Evolutionary conservation across 92 coral and sea anemone genomes (phyloP), one percentile per base, ranked within the genome.

Genomic region (Siderastrea radians): DNA sequence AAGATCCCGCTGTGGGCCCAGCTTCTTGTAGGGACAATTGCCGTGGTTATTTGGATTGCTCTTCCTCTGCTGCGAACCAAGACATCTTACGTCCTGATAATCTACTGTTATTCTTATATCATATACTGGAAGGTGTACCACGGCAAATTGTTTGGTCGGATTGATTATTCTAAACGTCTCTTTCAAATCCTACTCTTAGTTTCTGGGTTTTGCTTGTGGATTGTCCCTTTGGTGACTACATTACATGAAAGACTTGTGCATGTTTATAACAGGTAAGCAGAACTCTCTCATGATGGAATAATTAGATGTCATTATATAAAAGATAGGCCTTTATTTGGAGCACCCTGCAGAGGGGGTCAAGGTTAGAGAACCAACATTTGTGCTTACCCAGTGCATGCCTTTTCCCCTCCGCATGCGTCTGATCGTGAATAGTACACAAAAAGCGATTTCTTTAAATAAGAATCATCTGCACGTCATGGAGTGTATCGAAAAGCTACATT

Each of bases 111-210:
- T 75, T 91, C 97, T 2, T 94, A 90, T 66, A 87, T 84, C 12
- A 88, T 94, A 7, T 88, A 92, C 17, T 94, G 96, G 99, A 83
- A 86, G 72, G 93, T 96, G 7, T 96, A 80, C 75, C 84, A 92
- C 82, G 91, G 91, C 10, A 82, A 84, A 7, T 67, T 93, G 26
- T 7, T 5, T 13, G 14, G 84, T 17, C 89, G 89, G 0, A 14
- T 91, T 6, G 69, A 61, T 0, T 92, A 81, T 45, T 54, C 88
- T 1, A 62, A 62, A 8, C 16, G 45, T 45, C 74, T 9, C 0
- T 95, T 92, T 75, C 38, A 85, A 64, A 45, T 68, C 50, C 16
- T 80, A 50, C 72, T 93, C 68, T 91, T 85, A 87, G 77, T n/a
- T 5, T 84, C 92, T 43, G 95, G 96, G 14, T 67, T 91, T 58